These are phyloP conservation scores for Myathropa florea DNA, from an alignment of 2,888 invertebrate genomes.

Conservation along the genomic window DNA sequence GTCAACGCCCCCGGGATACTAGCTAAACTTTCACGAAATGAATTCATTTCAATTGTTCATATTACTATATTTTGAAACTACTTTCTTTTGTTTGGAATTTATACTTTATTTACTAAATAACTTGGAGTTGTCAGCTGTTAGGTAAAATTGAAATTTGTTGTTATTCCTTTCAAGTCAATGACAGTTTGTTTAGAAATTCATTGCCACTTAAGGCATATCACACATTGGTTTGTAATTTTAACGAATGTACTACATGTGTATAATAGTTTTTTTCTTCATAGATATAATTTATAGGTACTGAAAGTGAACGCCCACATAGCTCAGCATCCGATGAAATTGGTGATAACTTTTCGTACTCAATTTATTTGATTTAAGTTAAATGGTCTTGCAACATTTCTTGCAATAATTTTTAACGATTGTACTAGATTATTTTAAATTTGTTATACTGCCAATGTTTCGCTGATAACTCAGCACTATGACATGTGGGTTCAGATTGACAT, in stretches of 20 bases:
- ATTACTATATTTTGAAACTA: slow-evolving; percentile 3
- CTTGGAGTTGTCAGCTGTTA: slow-evolving; percentile 31
- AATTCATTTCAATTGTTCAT: slow-evolving; percentile 74
- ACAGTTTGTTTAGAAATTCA: not conserved
- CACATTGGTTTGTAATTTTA: not conserved
- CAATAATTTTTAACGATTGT: too few relatives aligned
- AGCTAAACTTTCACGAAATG: slow-evolving; percentile 78
- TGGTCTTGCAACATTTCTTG: too few relatives aligned
- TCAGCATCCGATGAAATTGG: too few relatives aligned
- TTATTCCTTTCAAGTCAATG: not conserved
- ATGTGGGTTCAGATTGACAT: not conserved
- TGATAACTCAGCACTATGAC: not conserved
- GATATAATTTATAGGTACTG: too few relatives aligned
- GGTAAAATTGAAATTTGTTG: slow-evolving; percentile 6
- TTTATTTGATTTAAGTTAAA: too few relatives aligned
- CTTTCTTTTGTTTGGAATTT: not conserved
- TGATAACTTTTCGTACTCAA: too few relatives aligned
- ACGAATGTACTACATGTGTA: too few relatives aligned
- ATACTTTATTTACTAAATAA: slow-evolving; percentile 60
- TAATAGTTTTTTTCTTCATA: too few relatives aligned
- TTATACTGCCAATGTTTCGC: too few relatives aligned
- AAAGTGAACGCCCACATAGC: too few relatives aligned
- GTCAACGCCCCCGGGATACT: slow-evolving; percentile 76
- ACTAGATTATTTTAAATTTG: too few relatives aligned
- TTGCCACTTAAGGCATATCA: not conserved